Conservation (phyloP, 2,888 invertebrate genomes). For the Mantis religiosa region DNA sequence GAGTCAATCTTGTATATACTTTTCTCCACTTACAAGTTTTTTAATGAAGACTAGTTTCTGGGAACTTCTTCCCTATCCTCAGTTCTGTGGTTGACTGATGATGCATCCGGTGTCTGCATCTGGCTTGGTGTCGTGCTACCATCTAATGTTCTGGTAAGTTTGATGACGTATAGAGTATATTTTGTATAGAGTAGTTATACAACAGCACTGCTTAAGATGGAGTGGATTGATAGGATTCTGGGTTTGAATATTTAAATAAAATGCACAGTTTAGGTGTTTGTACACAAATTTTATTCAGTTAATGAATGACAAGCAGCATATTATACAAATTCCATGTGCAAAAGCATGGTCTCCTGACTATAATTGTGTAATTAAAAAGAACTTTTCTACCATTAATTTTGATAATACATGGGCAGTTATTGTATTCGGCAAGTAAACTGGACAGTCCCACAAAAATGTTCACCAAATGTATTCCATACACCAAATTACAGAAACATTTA, state of each 20-base stretch:
- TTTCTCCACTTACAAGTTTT: too few species aligned
- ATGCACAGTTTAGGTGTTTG: background rate
- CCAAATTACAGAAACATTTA: background rate
- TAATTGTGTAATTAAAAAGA: background rate
- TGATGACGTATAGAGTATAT: too few species aligned
- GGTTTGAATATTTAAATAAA: background rate
- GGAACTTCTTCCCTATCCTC: too few species aligned
- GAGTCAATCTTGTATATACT: too few species aligned
- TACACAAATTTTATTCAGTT: conserved; percentile 14
- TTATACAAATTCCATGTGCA: conserved; percentile 11
- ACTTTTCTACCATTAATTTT: background rate
- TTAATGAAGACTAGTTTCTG: too few species aligned
- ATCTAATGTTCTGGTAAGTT: too few species aligned
- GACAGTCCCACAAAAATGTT: conserved; percentile 1
- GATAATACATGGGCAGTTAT: background rate
- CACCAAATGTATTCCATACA: background rate
- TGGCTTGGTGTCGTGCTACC: too few species aligned
- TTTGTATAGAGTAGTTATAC: too few species aligned
- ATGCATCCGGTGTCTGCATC: too few species aligned
- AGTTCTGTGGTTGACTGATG: too few species aligned
- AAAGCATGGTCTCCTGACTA: background rate
- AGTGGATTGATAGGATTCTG: background rate
- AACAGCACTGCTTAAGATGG: too few species aligned
- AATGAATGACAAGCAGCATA: conserved; percentile 8
- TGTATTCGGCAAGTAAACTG: background rate